Base-by-base conservation (phyloP, 2,888 invertebrate species). In the Amiota communis region DNA sequence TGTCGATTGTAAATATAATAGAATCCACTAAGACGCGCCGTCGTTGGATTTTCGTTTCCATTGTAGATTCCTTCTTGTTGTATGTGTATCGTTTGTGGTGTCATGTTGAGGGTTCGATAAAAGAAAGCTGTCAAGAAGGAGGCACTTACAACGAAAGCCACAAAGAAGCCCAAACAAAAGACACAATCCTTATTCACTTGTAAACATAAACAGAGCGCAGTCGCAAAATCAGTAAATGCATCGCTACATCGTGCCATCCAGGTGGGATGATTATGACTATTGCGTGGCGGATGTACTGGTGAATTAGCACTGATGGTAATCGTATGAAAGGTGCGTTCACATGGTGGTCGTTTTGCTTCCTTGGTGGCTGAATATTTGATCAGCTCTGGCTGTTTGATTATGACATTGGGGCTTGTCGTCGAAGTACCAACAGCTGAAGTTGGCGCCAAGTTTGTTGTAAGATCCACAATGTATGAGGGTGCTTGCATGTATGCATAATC, bases 111-210 rank as follows among this genome's bases (percentile, higher is more conserved):
- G 12, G 87, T 83, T 75, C 84, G 87, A 79, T 88, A 89, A 75
- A 88, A 88, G 80, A 89, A 88, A 56, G 88, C 87, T 23, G 88
- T 88, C 67, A 88, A 76, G 63, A 89, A 88, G 46, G 87, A 87
- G 72, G 85, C 89, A 72, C 89, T 88, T 57, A 87, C 83, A 75
- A 89, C 83, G 74, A 88, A 88, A 17, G 87, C 89, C 49, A 85
- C 65, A 72, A 88, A 86, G 78, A 88, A 88, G 67, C 86, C 87
- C 72, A 89, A 77, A 73, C 89, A 89, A 70, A 87, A 89, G 61
- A 88, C 79, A 64, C 87, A 88, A 76, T 89, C 89, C 81, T 81
- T 89, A 81, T 89, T 89, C 76, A 87, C 83, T 78, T 87, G 86
- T 72, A 87, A 72, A 12, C 87, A 87, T n/a, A 87, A 59, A 57